Evolutionary conservation across 2,888 invertebrate genomes (phyloP), one percentile per base, ranked within the genome.

Genomic region (Agonum fuliginosum): DNA sequence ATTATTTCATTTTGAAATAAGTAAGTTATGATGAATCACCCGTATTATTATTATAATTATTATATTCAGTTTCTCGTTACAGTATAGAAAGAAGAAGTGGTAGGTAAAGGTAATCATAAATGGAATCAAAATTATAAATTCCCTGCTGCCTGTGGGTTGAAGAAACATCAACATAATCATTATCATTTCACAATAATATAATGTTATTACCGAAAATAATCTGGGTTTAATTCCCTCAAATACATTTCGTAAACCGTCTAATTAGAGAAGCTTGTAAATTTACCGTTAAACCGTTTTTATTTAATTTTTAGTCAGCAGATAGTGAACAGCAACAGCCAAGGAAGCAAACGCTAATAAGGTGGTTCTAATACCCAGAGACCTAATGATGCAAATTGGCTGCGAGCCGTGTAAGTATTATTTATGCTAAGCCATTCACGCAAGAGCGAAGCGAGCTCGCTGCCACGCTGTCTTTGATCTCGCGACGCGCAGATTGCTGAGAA

Each of bases 361-460:
- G 20, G 48, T 48, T 48, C 48, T 48, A 58, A 58, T 58, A 58
- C 65, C 17, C 65, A 30, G 12, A 65, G 19, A 65, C 34, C 67
- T 67, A 67, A 67, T 67, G 67, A 67, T n/a, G 67, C 67, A 41
- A 67, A 67, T 41, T 20, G 41, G 19, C 37, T 67, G 0, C 5
- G 5, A 67, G 67, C 67, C 67, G 67, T 41, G 37, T 62, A 62
- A 62, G 62, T 67, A 67, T 41, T 65, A 67, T 67, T 67, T 67
- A 67, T 41, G 41, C 41, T 20, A 67, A 67, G 67, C 19, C 14
- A 62, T 27, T 30, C 48, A 3, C 48, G 48, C 48, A 48, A 10
- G 43, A 43, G 30, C n/a, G 43, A 43, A 43, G n/a, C 4, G 17
- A 17, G 30, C 30, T 10, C n/a, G n/a, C n/a, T n/a, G n/a, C n/a